Conservation (phyloP, 2,888 invertebrate species). For the Galeruca laticollis region DNA sequence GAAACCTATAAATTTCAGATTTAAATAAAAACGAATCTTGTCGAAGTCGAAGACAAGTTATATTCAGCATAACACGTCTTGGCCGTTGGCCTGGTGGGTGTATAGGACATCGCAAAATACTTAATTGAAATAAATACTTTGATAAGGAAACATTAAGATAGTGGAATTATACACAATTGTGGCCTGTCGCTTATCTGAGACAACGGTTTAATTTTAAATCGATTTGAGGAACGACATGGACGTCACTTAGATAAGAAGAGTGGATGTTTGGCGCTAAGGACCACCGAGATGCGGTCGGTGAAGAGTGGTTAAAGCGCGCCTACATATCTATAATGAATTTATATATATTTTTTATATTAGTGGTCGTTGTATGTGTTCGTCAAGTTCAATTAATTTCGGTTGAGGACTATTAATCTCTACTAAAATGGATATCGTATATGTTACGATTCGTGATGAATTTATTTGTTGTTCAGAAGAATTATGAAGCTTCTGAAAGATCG, state of each 20-base stretch:
- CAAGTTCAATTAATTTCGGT: slow-evolving; percentile 34
- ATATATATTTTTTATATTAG: background rate
- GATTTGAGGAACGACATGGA: slow-evolving; percentile 64
- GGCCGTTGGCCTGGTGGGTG: slow-evolving; percentile 54
- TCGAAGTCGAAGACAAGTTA: too few relatives aligned
- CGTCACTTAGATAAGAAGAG: slow-evolving; percentile 62
- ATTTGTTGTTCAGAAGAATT: background rate
- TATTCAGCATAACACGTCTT: slow-evolving; percentile 18
- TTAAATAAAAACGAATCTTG: too few relatives aligned
- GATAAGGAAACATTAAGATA: slow-evolving; percentile 65
- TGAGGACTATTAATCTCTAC: slow-evolving; percentile 27
- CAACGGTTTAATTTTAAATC: slow-evolving; percentile 67
- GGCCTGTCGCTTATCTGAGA: slow-evolving; percentile 60
- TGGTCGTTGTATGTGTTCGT: slow-evolving; percentile 9
- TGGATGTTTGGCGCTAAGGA: slow-evolving; percentile 19
- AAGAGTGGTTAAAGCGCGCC: slow-evolving; percentile 10
- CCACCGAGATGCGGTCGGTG: slow-evolving; percentile 31
- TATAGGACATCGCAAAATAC: slow-evolving; percentile 64
- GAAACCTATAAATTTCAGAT: too few relatives aligned
- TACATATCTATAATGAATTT: slow-evolving; percentile 31
- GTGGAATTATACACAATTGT: slow-evolving; percentile 59
- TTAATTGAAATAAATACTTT: slow-evolving; percentile 63
- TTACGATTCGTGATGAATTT: slow-evolving; percentile 7
- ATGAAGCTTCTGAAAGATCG: background rate
- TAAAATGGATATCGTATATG: slow-evolving; percentile 8